Conservation (phyloP, 2,797 vertebrate species). For the Glyptemys insculpta region DNA sequence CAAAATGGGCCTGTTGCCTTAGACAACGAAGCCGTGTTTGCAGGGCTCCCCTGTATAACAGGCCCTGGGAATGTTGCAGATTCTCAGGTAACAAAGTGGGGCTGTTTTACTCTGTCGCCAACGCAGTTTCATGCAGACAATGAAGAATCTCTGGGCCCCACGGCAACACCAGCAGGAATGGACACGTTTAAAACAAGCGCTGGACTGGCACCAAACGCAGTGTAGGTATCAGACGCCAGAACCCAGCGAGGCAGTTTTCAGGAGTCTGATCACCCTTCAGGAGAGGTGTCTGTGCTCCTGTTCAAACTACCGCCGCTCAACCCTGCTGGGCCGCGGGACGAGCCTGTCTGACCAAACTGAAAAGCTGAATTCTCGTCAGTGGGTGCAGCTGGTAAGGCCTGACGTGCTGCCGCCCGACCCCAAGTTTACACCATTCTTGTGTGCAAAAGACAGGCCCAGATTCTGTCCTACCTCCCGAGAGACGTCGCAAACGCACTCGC, state of each 20-base stretch:
- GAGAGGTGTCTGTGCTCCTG: too few species aligned
- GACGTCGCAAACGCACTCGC: too few species aligned
- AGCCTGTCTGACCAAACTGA: too few species aligned
- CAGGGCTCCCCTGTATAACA: neutral
- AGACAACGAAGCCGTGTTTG: neutral
- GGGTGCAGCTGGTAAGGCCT: neutral
- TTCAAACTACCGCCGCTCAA: neutral
- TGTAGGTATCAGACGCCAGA: neutral
- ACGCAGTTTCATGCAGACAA: neutral
- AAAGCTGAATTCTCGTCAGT: neutral
- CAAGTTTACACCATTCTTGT: neutral
- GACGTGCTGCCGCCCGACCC: neutral
- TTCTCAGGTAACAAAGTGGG: neutral
- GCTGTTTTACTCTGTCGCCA: neutral
- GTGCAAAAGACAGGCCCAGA: neutral
- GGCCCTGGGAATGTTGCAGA: neutral
- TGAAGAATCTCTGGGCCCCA: neutral
- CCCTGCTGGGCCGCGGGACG: neutral
- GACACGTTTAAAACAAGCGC: neutral
- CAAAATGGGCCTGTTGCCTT: neutral
- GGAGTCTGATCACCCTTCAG: too few species aligned
- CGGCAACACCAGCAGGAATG: neutral
- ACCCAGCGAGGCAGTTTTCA: too few species aligned
- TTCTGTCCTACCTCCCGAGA: neutral
- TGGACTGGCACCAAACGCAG: neutral